Evolutionary conservation across 2,888 invertebrate genomes (phyloP).

Genomic region (Agrochola lota): DNA sequence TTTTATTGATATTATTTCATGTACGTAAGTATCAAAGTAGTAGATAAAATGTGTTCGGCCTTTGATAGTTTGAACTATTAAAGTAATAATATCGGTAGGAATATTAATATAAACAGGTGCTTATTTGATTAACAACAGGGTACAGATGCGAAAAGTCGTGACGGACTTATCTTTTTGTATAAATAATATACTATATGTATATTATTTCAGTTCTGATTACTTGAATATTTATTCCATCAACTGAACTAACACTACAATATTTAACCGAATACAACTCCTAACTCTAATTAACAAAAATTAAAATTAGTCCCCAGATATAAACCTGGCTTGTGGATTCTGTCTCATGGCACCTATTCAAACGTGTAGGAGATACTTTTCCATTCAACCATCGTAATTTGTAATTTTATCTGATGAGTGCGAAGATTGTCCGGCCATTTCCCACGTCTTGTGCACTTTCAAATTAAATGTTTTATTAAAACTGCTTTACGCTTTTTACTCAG

Average conservation of each 20-base stretch:
- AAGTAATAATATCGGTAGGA: constrained; percentile 10
- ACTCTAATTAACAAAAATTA: not conserved
- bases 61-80: constrained; percentile 20
- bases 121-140: not conserved
- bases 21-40: constrained; percentile 7
- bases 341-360: not conserved
- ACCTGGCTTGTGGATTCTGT: not conserved
- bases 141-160: constrained; percentile 20
- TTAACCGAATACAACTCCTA: not conserved
- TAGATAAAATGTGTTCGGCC: constrained; percentile 7
- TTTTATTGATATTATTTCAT: constrained; percentile 33
- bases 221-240: not conserved
- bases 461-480: constrained; percentile 36
- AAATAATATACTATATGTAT: not conserved
- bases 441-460: constrained; percentile 63
- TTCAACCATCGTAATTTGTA: constrained; percentile 35
- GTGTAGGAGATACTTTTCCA: constrained; percentile 30
- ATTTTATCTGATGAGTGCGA: constrained; percentile 49
- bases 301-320: not conserved
- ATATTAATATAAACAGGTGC: constrained; percentile 20
- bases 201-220: not conserved
- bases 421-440: constrained; percentile 58
- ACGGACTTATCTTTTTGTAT: not conserved
- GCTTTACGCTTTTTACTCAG: constrained; percentile 46
- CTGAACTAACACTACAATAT: not conserved